These are phyloP conservation scores for Streblospio benedicti DNA, from an alignment of 1,140 invertebrate species.

Conservation along the genomic window DNA sequence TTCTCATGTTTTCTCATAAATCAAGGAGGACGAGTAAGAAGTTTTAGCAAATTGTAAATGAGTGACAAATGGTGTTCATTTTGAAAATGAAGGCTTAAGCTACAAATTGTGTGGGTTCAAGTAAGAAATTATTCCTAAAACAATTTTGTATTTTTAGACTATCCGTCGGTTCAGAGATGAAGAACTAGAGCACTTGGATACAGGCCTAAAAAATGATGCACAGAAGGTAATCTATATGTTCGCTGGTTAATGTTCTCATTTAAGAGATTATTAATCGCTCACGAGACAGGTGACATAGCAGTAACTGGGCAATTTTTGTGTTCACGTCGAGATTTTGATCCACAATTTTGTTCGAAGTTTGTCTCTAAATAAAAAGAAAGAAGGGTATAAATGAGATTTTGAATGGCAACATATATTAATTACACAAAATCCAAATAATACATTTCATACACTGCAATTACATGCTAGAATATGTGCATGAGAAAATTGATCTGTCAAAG, in stretches of 20 bases:
- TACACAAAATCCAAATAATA: no score
- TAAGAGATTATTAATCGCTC: not conserved
- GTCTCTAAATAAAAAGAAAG: not conserved
- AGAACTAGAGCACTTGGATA: conserved; percentile 96
- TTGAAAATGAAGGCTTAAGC: no score
- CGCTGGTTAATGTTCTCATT: not conserved
- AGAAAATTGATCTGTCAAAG: no score
- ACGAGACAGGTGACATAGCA: no score
- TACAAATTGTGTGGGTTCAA: not conserved
- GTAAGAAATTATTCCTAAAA: not conserved
- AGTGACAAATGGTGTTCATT: no score
- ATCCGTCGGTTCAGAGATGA: conserved; percentile 94
- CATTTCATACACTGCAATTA: no score
- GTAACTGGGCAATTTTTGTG: no score
- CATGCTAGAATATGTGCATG: no score
- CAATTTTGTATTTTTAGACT: conserved; percentile 30
- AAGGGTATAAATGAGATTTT: not conserved
- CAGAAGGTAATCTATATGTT: conserved; percentile 38
- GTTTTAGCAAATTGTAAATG: no score
- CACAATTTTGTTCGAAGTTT: not conserved
- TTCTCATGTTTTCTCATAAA: no score
- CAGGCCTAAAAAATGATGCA: conserved; percentile 83
- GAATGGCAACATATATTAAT: not conserved
- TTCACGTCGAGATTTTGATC: not conserved
- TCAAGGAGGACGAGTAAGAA: no score